phyloP scores from a whole-genome alignment of 2,113 vertebrate genomes.

The Phocoena sinus region DNA sequence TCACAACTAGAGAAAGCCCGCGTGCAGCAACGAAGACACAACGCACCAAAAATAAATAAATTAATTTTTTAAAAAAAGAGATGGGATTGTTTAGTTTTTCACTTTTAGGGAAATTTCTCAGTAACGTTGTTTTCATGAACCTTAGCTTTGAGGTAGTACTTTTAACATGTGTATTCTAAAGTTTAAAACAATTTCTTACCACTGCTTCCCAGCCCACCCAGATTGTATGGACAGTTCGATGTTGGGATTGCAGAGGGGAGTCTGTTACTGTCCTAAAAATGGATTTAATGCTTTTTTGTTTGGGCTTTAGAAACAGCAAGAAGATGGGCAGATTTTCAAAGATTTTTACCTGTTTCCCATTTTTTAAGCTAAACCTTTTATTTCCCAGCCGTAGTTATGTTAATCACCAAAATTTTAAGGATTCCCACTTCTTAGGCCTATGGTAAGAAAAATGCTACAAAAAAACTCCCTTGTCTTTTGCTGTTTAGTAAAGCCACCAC shows the following conservation, averaged over 20 bases:
- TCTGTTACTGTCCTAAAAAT: not conserved
- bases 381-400: not conserved
- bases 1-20: too few species aligned
- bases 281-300: not conserved
- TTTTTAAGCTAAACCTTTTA: not conserved
- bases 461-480: not conserved
- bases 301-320: not conserved
- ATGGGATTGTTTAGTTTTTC: not conserved
- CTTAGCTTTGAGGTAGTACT: not conserved
- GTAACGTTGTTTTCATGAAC: not conserved
- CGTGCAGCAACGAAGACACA: too few species aligned
- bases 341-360: not conserved
- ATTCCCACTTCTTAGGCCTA: not conserved
- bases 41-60: too few species aligned
- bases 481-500: not conserved
- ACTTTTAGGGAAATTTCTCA: slow-evolving; percentile 4
- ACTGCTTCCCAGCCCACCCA: not conserved
- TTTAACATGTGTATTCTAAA: slow-evolving; percentile 18
- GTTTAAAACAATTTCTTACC: not conserved
- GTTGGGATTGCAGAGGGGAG: not conserved
- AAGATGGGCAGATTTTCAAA: not conserved
- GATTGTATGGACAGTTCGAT: not conserved
- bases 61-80: not conserved
- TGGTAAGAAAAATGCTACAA: not conserved
- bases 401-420: not conserved